Conservation (phyloP, 1,140 invertebrate genomes). For the Helicoverpa zea region DNA sequence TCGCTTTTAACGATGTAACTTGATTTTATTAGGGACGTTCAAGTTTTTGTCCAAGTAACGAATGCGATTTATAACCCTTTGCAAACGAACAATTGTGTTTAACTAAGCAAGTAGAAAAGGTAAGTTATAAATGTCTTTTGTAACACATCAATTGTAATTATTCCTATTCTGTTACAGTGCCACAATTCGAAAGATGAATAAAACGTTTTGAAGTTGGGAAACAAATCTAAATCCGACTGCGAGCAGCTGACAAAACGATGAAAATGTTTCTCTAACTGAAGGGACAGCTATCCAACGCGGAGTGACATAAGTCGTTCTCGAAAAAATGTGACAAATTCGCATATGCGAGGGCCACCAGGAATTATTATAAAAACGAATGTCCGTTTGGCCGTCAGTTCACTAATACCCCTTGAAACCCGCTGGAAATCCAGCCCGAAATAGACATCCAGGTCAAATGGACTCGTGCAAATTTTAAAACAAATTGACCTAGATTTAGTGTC, state of each 20-base stretch:
- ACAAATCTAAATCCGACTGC: not conserved
- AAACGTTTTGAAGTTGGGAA: conserved; percentile 8
- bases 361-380: conserved; percentile 46
- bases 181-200: conserved; percentile 2
- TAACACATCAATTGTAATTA: conserved; percentile 16
- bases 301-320: conserved; percentile 18
- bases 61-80: conserved; percentile 51
- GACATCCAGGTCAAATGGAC: conserved; percentile 52
- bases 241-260: not conserved
- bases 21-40: conserved; percentile 50
- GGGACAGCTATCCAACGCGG: conserved; percentile 10
- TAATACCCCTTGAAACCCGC: conserved; percentile 43
- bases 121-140: conserved; percentile 7
- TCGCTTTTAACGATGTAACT: conserved; percentile 52
- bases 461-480: conserved; percentile 64
- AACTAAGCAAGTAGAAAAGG: conserved; percentile 4
- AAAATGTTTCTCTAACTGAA: not conserved
- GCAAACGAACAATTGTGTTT: conserved; percentile 34
- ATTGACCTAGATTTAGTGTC: conserved; percentile 64
- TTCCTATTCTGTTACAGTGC: not conserved
- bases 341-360: conserved; percentile 18
- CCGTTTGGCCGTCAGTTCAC: conserved; percentile 29
- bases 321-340: conserved; percentile 47
- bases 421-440: conserved; percentile 52
- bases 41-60: conserved; percentile 42